A percentile compares a stretch with the other conserved stretches of the same genome.
Conservation (phyloP, 2,113 vertebrate genomes). For the Recurvirostra avosetta region DNA sequence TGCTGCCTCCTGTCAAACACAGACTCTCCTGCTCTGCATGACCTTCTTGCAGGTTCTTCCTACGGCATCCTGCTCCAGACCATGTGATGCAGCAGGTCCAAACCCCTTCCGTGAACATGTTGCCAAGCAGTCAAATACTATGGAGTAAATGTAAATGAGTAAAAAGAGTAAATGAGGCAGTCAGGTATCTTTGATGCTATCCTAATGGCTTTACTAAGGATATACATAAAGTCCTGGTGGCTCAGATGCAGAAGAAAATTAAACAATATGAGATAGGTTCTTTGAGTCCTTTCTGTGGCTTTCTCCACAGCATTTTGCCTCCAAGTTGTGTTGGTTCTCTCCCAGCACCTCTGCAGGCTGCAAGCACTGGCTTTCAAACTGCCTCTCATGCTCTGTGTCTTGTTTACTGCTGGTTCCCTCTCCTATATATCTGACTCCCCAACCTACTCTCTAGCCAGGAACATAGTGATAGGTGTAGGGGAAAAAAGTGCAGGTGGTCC, state of each 20-base stretch:
- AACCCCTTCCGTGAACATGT: neutral
- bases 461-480: neutral
- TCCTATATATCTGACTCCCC: neutral
- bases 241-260: neutral
- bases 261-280: neutral
- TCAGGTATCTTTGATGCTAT: neutral
- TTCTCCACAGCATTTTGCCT: neutral
- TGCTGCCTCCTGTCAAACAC: neutral
- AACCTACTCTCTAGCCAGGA: neutral
- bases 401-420: neutral
- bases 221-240: neutral
- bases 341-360: neutral
- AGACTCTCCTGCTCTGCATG: neutral
- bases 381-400: neutral
- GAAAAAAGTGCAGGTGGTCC: neutral
- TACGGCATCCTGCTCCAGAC: neutral
- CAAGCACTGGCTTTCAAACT: neutral
- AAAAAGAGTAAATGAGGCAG: neutral
- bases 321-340: neutral
- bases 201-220: neutral
- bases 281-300: neutral
- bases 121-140: neutral
- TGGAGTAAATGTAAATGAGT: too few relatives aligned
- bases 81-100: neutral
- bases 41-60: neutral